A percentile compares a stretch with the other conserved stretches of the same genome.
phyloP scores from a whole-genome alignment of 2,888 invertebrate genomes.

The Amphimallon solstitiale region DNA sequence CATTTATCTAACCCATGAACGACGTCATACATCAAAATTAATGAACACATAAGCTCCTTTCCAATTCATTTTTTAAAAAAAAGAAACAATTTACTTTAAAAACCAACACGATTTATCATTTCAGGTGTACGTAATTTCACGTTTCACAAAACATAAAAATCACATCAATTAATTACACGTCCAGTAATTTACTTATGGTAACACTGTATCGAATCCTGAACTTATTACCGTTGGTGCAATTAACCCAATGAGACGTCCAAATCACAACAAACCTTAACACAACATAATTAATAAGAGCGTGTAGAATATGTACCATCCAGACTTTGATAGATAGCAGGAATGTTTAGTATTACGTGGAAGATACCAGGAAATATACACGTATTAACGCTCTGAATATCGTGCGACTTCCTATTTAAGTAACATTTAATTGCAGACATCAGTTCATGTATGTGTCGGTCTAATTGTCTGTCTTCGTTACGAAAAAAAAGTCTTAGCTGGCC shows the following conservation, averaged over 20 bases:
- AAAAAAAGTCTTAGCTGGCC: slow-evolving; percentile 15
- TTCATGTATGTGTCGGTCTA: not conserved
- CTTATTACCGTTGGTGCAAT: slow-evolving; percentile 16
- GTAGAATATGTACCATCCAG: not conserved
- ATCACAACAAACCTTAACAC: slow-evolving; percentile 38
- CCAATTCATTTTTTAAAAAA: slow-evolving; percentile 15
- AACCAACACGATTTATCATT: slow-evolving; percentile 17
- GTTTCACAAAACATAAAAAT: slow-evolving; percentile 19
- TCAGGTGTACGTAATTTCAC: not conserved
- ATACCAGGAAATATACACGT: too few species aligned
- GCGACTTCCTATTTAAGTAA: not conserved
- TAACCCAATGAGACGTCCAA: slow-evolving; percentile 34
- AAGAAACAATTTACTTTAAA: slow-evolving; percentile 21
- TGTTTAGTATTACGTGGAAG: too few species aligned
- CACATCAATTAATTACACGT: slow-evolving; percentile 31
- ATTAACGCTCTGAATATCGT: not conserved
- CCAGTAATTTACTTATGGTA: not conserved
- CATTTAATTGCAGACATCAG: slow-evolving; percentile 2
- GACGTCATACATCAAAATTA: not conserved
- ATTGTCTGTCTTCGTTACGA: too few species aligned
- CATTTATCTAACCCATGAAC: too few species aligned
- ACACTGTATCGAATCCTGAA: not conserved
- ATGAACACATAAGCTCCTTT: slow-evolving; percentile 5
- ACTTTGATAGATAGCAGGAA: slow-evolving; percentile 8
- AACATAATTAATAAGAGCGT: slow-evolving; percentile 32